Evolutionary conservation across 1,140 invertebrate species (phyloP), one percentile per base, ranked within the genome.

Genomic region (Armadillidium nasatum): DNA sequence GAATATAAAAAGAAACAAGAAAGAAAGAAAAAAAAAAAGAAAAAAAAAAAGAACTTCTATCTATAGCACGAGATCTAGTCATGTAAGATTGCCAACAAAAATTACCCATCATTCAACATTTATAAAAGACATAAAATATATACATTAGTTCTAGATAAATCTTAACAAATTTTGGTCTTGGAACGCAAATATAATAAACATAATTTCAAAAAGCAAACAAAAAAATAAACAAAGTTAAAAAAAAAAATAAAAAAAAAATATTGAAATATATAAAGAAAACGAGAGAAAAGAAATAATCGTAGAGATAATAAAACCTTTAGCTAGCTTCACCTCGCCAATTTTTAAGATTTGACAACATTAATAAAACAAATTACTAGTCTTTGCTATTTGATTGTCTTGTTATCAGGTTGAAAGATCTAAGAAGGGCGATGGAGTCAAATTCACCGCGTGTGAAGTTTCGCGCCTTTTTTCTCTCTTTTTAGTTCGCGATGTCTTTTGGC

Each of bases 301-400:
- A 60, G 50, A 60, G 11, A 60, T 60, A 60, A 15, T 13, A 60
- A 60, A 60, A 60, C 19, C 50, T 15, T 60, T 60, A 60, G 50
- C 11, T 3, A 60, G 50, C 11, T 60, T 60, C 11, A 60, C 50
- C 50, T 60, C 19, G 2, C 19, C 50, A 60, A 60, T 60, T 60
- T 60, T 19, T 15, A 60, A 60, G 50, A 60, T 60, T 60, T 60
- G 50, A 60, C 50, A 60, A 60, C 50, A 60, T 60, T 60, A 60
- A 60, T 60, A 60, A 60, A 60, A 60, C 11, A 19, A 60, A 15
- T 60, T 13, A 19, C 19, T 19, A 13, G 50, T 15, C 50, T 33
- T 33, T 33, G 50, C 11, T 60, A 19, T 60, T 19, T 60, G 50
- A 60, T 60, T 60, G 11, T 60, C 50, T 15, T 19, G 19, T 60